Base-by-base conservation (phyloP, 2,113 vertebrate genomes). In the Cochlearius cochlearius region DNA sequence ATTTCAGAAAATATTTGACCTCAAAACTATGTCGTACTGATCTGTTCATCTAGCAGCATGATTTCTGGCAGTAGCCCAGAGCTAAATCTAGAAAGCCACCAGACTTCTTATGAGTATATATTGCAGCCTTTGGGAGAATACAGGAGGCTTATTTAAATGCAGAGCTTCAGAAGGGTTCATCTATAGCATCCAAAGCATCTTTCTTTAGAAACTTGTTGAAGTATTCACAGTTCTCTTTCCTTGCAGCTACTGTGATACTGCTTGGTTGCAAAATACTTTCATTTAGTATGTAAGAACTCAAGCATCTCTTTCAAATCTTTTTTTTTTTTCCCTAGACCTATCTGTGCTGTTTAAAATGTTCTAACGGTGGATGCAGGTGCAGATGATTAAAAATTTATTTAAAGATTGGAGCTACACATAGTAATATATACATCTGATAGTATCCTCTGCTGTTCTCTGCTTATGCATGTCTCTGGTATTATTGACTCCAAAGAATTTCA, bases 1-100 rank as follows among this genome's bases (percentile, higher is more conserved):
- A 79, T 84, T 96, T 96, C 86, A 92, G 47, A 90, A 96, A 91
- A 92, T 72, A 87, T 67, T 90, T 96, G 95, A 94, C 97, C 95
- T 93, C 76, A 85, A 91, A 97, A 64, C 74, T 92, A 90, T 96
- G 90, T 91, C 47, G 30, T 68, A 41, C 68, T 69, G 67, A 79
- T 94, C 89, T 76, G 74, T 88, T 94, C 56, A 23, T 80, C 64
- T 66, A 84, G 75, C 76, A 80, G 80, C 34, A 15, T 49, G 82
- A 93, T 95, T 95, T 69, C 66, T 96, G 97, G 94, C 89, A 79
- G 5, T 47, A 62, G 59, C 79, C 92, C 95, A 97, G 73, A 86
- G 88, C 96, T 97, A 96, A 96, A 96, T 97, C 64, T 96, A 94
- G 97, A 92, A 88, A 95, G 83, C 43, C 63, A 29, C 78, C 62